Conservation (phyloP, 2,888 invertebrate genomes). For the Zaprionus bogoriensis region DNA sequence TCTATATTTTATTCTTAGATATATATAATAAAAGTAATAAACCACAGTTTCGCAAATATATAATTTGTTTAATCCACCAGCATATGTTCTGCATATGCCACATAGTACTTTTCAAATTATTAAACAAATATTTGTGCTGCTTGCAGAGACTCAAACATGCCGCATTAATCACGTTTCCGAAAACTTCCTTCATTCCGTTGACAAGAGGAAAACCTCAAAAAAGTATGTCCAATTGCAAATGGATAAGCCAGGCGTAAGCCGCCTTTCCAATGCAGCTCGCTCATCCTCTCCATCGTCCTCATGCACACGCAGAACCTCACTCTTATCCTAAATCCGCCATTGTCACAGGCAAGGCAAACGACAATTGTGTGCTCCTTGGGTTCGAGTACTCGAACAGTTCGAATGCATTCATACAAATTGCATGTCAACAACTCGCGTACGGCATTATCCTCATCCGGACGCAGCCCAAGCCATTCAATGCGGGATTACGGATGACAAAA, state of each 20-base stretch:
- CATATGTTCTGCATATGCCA: not conserved
- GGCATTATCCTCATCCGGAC: slow-evolving; percentile 52
- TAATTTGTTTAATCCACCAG: too few relatives aligned
- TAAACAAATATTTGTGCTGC: slow-evolving; percentile 15
- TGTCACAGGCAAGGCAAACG: slow-evolving; percentile 62
- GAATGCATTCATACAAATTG: slow-evolving; percentile 69
- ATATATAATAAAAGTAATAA: too few relatives aligned
- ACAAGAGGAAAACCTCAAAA: slow-evolving; percentile 23
- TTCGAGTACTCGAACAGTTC: slow-evolving; percentile 31
- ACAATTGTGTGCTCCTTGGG: slow-evolving; percentile 61
- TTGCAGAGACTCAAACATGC: slow-evolving; percentile 22
- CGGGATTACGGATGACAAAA: slow-evolving; percentile 49
- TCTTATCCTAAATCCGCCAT: slow-evolving; percentile 63
- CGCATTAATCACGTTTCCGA: slow-evolving; percentile 47
- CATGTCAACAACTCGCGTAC: slow-evolving; percentile 67
- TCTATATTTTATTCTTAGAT: too few relatives aligned
- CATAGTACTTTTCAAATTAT: not conserved
- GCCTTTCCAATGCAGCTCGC: slow-evolving; percentile 32
- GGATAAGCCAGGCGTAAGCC: slow-evolving; percentile 65
- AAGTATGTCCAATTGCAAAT: slow-evolving; percentile 48
- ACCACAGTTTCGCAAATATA: too few relatives aligned
- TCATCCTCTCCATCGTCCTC: slow-evolving; percentile 13
- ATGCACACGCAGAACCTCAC: slow-evolving; percentile 19
- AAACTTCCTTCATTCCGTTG: slow-evolving; percentile 21
- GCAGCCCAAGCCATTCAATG: slow-evolving; percentile 7